These are phyloP conservation scores for Mormyrus proboscirostris DNA, from an alignment of 2,797 vertebrate species.

Conservation along the genomic window DNA sequence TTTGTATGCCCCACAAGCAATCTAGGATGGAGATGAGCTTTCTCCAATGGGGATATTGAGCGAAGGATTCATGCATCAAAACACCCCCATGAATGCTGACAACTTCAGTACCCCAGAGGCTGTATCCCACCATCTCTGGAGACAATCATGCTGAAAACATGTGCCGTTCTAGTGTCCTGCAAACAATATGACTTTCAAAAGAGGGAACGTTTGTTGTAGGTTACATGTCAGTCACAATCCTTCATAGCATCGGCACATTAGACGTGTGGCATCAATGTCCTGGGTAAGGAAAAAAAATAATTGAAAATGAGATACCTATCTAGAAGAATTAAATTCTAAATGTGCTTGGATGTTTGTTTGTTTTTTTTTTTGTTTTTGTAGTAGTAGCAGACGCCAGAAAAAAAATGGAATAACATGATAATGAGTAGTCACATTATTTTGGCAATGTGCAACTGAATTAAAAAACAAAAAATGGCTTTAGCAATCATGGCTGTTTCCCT, in stretches of 20 bases:
- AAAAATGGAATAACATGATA: background rate
- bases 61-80: constrained; percentile 60
- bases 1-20: constrained; percentile 64
- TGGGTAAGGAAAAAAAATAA: background rate
- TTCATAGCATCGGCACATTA: background rate
- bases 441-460: background rate
- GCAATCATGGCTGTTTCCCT: constrained; percentile 35
- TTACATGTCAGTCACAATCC: background rate
- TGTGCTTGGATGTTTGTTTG: background rate
- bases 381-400: background rate
- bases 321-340: background rate
- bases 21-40: constrained; percentile 66
- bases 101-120: constrained; percentile 46
- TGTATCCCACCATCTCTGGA: constrained; percentile 54
- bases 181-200: constrained; percentile 31
- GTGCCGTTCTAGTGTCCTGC: constrained; percentile 44
- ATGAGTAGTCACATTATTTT: background rate
- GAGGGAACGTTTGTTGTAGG: constrained; percentile 29
- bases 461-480: constrained; percentile 19
- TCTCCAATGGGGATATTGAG: constrained; percentile 69
- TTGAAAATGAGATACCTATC: background rate
- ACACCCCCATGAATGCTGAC: constrained; percentile 64
- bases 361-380: background rate
- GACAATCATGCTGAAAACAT: constrained; percentile 54
- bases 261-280: background rate